Percentiles rank a stretch among this genome's conserved stretches.
Conservation (phyloP, 2,888 invertebrate genomes). For the Adelognathus sp. region DNA sequence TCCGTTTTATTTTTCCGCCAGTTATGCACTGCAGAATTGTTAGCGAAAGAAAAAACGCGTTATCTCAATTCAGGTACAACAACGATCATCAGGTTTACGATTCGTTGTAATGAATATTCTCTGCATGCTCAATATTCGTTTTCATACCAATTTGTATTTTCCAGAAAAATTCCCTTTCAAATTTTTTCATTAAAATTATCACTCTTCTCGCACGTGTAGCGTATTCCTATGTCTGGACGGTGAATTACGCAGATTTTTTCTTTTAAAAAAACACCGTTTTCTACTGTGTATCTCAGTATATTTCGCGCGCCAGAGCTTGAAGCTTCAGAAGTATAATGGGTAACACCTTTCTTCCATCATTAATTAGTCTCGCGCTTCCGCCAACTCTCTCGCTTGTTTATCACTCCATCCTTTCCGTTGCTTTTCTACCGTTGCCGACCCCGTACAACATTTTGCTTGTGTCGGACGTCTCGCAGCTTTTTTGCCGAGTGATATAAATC, state of each 20-base stretch:
- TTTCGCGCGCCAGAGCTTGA: neutral
- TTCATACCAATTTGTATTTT: no score
- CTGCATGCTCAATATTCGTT: no score
- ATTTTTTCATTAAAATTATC: neutral
- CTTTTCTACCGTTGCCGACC: neutral
- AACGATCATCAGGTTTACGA: no score
- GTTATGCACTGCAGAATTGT: neutral
- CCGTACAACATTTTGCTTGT: neutral
- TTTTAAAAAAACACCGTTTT: neutral
- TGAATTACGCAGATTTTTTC: neutral
- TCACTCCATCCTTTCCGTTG: conserved; percentile 15
- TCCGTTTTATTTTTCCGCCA: neutral
- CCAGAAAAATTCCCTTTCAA: no score
- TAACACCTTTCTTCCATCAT: conserved; percentile 21
- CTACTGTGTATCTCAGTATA: neutral
- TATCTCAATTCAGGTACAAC: no score
- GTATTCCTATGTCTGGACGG: neutral
- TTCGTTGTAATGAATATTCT: no score
- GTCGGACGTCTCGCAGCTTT: conserved; percentile 15
- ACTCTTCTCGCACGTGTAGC: neutral
- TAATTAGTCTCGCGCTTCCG: conserved; percentile 32
- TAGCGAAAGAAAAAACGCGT: neutral
- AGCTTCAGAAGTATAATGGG: neutral
- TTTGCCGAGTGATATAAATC: conserved; percentile 50
- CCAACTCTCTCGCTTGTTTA: conserved; percentile 24